Evolutionary conservation across 2,113 vertebrate species (phyloP).

Genomic region (Bos indicus): DNA sequence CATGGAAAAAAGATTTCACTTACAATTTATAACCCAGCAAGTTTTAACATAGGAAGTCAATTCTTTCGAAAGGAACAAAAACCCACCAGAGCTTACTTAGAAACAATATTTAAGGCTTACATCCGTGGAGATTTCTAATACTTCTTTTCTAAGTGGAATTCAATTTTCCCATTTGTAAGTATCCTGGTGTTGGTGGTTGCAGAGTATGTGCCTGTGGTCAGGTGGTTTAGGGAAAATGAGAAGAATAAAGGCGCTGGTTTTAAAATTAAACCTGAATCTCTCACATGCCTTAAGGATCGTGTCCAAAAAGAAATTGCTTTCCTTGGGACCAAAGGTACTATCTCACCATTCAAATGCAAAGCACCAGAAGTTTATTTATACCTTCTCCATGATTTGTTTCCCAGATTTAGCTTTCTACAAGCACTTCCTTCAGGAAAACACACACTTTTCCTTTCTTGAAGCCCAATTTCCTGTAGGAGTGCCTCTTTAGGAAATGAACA

Average conservation of each 20-base stretch:
- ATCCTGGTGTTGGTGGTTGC: constrained; percentile 39
- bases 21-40: constrained; percentile 32
- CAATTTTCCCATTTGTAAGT: constrained; percentile 55
- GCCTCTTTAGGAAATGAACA: constrained; percentile 58
- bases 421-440: constrained; percentile 69
- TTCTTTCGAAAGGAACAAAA: constrained; percentile 47
- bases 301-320: constrained; percentile 68
- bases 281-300: constrained; percentile 54
- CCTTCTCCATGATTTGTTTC: constrained; percentile 66
- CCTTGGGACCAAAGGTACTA: constrained; percentile 51
- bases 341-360: constrained; percentile 60
- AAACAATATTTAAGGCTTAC: constrained; percentile 32
- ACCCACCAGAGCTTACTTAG: not conserved
- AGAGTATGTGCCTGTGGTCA: constrained; percentile 37
- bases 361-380: constrained; percentile 62
- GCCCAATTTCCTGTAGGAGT: constrained; percentile 68
- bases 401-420: constrained; percentile 66
- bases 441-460: constrained; percentile 61
- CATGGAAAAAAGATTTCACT: not conserved
- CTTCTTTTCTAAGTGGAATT: constrained; percentile 56
- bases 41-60: constrained; percentile 30
- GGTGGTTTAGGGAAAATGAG: constrained; percentile 18
- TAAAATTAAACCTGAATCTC: constrained; percentile 72
- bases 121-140: constrained; percentile 35
- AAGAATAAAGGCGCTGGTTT: constrained; percentile 66